Conservation (phyloP, 2,888 invertebrate species). For the Merodon equestris region DNA sequence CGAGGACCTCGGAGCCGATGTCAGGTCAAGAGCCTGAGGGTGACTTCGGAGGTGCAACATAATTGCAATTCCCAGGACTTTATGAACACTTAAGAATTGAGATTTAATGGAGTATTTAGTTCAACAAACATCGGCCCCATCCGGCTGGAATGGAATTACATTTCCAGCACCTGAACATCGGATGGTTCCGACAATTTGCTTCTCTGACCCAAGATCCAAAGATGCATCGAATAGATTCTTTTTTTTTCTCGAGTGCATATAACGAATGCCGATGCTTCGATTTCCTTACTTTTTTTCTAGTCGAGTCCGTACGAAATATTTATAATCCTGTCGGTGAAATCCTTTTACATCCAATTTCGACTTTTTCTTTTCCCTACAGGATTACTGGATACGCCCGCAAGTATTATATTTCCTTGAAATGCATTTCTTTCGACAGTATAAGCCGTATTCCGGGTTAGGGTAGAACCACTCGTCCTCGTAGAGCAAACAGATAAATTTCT, state of each 20-base stretch:
- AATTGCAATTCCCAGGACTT: slow-evolving; percentile 13
- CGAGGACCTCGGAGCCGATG: background rate
- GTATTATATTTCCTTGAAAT: no score
- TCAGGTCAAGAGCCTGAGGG: background rate
- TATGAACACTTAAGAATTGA: background rate
- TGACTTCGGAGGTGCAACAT: background rate
- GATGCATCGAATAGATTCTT: slow-evolving; percentile 6
- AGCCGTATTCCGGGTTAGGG: no score
- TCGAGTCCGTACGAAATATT: slow-evolving; percentile 21
- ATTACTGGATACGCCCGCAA: no score
- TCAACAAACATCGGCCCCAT: no score
- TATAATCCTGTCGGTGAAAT: slow-evolving; percentile 41
- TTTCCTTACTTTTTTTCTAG: background rate
- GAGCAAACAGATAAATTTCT: slow-evolving; percentile 6
- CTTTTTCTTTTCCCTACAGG: slow-evolving; percentile 12
- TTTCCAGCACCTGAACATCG: no score
- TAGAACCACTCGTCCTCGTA: slow-evolving; percentile 1
- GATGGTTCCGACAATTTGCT: background rate
- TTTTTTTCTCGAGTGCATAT: background rate
- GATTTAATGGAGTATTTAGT: slow-evolving; percentile 20
- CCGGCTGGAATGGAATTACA: no score
- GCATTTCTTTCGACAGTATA: no score
- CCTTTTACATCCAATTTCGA: slow-evolving; percentile 26
- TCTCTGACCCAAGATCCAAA: slow-evolving; percentile 8
- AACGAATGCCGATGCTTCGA: slow-evolving; percentile 11